Conservation (phyloP, 2,113 vertebrate genomes). For the Varanus komodoensis region DNA sequence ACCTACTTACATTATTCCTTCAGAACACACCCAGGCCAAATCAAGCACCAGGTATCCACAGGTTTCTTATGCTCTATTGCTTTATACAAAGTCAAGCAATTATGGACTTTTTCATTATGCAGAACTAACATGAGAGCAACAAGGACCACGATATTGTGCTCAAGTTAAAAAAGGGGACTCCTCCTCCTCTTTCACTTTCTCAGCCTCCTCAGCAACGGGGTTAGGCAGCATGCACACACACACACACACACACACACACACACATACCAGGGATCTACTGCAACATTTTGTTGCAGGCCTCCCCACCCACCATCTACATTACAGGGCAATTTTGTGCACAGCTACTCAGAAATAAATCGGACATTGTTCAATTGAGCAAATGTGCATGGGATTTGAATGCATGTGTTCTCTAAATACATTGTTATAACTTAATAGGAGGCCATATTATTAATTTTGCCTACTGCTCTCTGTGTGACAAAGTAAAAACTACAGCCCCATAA, state of each 20-base stretch:
- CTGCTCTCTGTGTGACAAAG: not conserved
- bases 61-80: not conserved
- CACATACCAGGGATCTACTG: too few relatives aligned
- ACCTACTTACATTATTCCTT: not conserved
- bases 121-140: too few relatives aligned
- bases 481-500: constrained; percentile 16
- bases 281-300: not conserved
- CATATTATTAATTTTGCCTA: not conserved
- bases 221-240: too few relatives aligned
- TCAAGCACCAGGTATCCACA: not conserved
- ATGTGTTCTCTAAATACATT: constrained; percentile 15
- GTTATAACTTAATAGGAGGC: not conserved
- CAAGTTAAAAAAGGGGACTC: not conserved
- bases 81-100: not conserved
- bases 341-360: not conserved
- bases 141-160: too few relatives aligned
- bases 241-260: too few relatives aligned
- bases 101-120: not conserved
- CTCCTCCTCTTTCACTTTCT: not conserved
- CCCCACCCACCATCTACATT: too few relatives aligned
- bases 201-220: not conserved
- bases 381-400: not conserved
- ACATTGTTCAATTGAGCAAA: not conserved
- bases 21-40: not conserved
- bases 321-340: not conserved